Percentiles rank a stretch among this genome's conserved stretches.
Conservation (phyloP, 2,113 vertebrate species). For the Pao palembangensis region DNA sequence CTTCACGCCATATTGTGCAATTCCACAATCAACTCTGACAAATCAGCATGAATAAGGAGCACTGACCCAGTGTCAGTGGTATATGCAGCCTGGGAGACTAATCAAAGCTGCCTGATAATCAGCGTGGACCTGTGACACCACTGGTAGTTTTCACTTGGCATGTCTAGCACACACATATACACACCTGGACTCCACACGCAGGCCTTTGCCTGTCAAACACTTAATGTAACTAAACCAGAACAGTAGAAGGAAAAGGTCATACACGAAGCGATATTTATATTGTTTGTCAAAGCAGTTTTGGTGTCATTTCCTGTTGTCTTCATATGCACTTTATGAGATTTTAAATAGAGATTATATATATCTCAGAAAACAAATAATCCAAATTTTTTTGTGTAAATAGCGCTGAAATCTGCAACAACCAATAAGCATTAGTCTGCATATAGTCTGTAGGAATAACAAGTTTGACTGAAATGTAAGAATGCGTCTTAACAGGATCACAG, state of each 20-base stretch:
- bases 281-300: slow-evolving; percentile 21
- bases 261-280: slow-evolving; percentile 31
- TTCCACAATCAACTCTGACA: background rate
- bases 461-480: slow-evolving; percentile 1
- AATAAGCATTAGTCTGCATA: slow-evolving; percentile 11
- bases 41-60: background rate
- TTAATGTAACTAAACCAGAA: slow-evolving; percentile 30
- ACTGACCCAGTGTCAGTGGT: background rate
- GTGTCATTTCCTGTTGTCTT: slow-evolving; percentile 15
- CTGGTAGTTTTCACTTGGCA: background rate
- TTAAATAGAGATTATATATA: background rate
- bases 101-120: background rate
- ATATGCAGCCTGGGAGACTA: too few relatives aligned
- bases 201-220: background rate
- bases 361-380: background rate
- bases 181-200: background rate
- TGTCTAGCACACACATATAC: background rate
- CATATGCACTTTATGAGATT: slow-evolving; percentile 65
- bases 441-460: slow-evolving; percentile 13
- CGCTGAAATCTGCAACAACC: slow-evolving; percentile 3
- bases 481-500: slow-evolving; percentile 14
- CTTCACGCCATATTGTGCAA: background rate
- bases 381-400: background rate
- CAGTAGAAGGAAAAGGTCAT: slow-evolving; percentile 17
- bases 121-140: background rate